These are phyloP conservation scores for Ommatoiulus sabulosus DNA, from an alignment of 2,888 invertebrate genomes.

Conservation along the genomic window DNA sequence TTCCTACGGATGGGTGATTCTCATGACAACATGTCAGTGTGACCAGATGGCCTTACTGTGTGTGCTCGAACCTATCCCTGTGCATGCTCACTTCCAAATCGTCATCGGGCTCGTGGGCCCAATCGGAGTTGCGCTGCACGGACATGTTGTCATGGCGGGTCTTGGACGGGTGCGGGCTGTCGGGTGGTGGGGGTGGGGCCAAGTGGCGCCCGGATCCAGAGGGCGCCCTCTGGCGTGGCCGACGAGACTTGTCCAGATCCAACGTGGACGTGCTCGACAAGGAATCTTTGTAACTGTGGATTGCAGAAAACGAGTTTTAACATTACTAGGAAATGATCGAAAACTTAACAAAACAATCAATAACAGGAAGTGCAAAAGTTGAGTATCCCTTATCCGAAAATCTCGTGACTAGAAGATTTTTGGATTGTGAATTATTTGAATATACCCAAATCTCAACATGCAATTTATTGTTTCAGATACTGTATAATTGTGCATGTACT, in stretches of 20 bases:
- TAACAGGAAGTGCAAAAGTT: too few relatives aligned
- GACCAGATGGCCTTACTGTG: background rate
- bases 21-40: background rate
- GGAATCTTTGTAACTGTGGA: constrained; percentile 60
- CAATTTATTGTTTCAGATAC: too few relatives aligned
- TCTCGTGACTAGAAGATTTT: too few relatives aligned
- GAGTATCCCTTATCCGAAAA: too few relatives aligned
- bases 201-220: constrained; percentile 49
- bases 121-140: background rate
- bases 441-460: too few relatives aligned
- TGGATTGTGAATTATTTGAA: too few relatives aligned
- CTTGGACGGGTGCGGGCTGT: constrained; percentile 52
- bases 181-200: constrained; percentile 52
- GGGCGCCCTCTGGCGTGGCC: constrained; percentile 58
- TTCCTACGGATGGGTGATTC: background rate
- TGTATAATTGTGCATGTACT: too few relatives aligned
- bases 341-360: too few relatives aligned
- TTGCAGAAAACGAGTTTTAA: too few relatives aligned
- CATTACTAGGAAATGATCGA: too few relatives aligned
- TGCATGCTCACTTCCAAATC: constrained; percentile 24
- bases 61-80: constrained; percentile 54
- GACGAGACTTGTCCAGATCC: constrained; percentile 58
- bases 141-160: background rate
- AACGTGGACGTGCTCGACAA: constrained; percentile 60
- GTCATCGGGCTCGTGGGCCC: constrained; percentile 51